Evolutionary conservation across 2,888 invertebrate genomes (phyloP).

Genomic region (Orthonychiurus folsomi): DNA sequence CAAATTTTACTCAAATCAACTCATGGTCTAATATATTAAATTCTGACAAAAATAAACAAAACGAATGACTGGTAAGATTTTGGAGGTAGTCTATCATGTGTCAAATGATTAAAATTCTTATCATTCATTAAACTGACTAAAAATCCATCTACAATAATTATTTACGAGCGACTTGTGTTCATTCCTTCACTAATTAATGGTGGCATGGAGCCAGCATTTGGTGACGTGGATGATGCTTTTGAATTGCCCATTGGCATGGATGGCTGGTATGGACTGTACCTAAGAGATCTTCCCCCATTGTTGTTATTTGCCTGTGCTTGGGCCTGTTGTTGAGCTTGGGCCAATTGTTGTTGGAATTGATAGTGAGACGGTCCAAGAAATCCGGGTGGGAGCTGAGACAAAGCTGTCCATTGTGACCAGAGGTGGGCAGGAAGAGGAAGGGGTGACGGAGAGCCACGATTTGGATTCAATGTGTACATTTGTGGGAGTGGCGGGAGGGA

Average conservation of each 20-base stretch:
- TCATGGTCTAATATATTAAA: too few species aligned
- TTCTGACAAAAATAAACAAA: too few species aligned
- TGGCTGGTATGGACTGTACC: constrained; percentile 38
- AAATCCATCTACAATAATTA: too few species aligned
- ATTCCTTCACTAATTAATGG: constrained; percentile 34
- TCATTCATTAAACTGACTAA: too few species aligned
- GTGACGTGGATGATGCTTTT: constrained; percentile 36
- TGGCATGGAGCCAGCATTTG: constrained; percentile 36
- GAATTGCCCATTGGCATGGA: constrained; percentile 19
- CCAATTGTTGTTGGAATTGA: constrained; percentile 24
- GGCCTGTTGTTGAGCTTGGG: constrained; percentile 18
- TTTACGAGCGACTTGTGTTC: too few species aligned
- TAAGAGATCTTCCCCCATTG: background rate
- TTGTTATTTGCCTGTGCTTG: constrained; percentile 19
- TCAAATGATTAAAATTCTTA: too few species aligned
- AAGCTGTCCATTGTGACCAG: constrained; percentile 45
- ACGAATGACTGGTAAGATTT: too few species aligned
- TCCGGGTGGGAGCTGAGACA: constrained; percentile 41
- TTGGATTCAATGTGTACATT: constrained; percentile 41
- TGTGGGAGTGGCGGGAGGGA: constrained; percentile 43
- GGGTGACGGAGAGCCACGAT: constrained; percentile 40
- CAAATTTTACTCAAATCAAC: too few species aligned
- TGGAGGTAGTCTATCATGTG: too few species aligned
- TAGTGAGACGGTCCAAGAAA: constrained; percentile 31
- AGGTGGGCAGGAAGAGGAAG: constrained; percentile 46